phyloP scores from a whole-genome alignment of 2,113 vertebrate genomes.

The Hemibagrus wyckioides region DNA sequence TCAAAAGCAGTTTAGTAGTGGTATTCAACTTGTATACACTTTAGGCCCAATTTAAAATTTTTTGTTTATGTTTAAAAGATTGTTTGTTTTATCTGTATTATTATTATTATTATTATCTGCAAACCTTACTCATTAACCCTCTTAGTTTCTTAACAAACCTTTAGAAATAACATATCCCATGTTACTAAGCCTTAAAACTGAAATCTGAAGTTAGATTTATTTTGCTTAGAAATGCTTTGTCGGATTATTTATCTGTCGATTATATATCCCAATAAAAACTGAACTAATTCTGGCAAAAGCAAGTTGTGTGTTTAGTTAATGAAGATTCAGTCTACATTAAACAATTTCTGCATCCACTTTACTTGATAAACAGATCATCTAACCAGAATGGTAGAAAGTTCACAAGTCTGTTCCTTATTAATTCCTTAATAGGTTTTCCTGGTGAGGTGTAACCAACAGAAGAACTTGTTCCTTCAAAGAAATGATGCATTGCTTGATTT shows the following conservation, averaged over 20 bases:
- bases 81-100: no score
- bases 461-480: slow-evolving; percentile 73
- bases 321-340: neutral
- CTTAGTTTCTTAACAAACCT: no score
- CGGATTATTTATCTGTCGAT: neutral
- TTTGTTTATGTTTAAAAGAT: no score
- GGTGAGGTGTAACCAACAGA: neutral
- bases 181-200: no score
- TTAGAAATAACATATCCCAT: no score
- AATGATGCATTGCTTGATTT: slow-evolving; percentile 78
- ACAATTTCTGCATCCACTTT: neutral
- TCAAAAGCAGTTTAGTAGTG: neutral
- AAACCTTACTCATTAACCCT: no score
- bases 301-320: neutral
- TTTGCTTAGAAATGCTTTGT: neutral
- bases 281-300: neutral
- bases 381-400: neutral
- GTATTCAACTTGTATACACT: neutral
- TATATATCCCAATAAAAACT: neutral
- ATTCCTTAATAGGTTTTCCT: neutral
- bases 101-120: no score
- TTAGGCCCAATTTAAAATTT: neutral
- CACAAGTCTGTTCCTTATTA: neutral
- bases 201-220: neutral
- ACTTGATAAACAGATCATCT: neutral